phyloP scores from a whole-genome alignment of 2,888 invertebrate genomes.

The Calameuta filiformis region DNA sequence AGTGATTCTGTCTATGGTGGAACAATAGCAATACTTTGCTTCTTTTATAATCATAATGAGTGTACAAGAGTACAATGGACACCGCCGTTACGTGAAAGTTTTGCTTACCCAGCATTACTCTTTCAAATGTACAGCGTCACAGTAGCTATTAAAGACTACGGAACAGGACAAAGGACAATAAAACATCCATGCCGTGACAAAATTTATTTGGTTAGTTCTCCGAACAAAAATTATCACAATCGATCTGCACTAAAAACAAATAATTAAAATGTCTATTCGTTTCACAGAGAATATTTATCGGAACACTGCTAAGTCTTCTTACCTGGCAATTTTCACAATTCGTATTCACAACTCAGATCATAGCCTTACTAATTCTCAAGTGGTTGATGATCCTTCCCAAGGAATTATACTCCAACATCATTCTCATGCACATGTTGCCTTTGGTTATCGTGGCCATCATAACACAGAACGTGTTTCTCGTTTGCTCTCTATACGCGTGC shows the following conservation, averaged over 20 bases:
- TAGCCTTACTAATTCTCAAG: slow-evolving; percentile 79
- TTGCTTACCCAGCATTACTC: slow-evolving; percentile 84
- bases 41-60: slow-evolving; percentile 86
- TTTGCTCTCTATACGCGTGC: slow-evolving; percentile 68
- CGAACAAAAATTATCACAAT: neutral
- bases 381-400: slow-evolving; percentile 69
- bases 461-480: slow-evolving; percentile 68
- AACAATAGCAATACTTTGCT: slow-evolving; percentile 75
- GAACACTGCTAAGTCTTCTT: slow-evolving; percentile 65
- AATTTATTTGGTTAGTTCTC: slow-evolving; percentile 6
- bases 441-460: slow-evolving; percentile 33
- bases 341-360: slow-evolving; percentile 80
- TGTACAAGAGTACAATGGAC: slow-evolving; percentile 88
- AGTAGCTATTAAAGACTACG: slow-evolving; percentile 38
- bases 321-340: slow-evolving; percentile 89
- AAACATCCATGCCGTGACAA: neutral
- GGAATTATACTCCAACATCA: slow-evolving; percentile 61
- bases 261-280: slow-evolving; percentile 1
- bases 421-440: slow-evolving; percentile 57
- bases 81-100: slow-evolving; percentile 87
- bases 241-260: neutral
- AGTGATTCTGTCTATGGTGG: slow-evolving; percentile 82
- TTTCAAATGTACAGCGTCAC: slow-evolving; percentile 78
- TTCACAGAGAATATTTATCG: neutral
- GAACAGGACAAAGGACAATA: neutral